Conservation (phyloP, 1,140 invertebrate species). For the Drosophila orena region DNA sequence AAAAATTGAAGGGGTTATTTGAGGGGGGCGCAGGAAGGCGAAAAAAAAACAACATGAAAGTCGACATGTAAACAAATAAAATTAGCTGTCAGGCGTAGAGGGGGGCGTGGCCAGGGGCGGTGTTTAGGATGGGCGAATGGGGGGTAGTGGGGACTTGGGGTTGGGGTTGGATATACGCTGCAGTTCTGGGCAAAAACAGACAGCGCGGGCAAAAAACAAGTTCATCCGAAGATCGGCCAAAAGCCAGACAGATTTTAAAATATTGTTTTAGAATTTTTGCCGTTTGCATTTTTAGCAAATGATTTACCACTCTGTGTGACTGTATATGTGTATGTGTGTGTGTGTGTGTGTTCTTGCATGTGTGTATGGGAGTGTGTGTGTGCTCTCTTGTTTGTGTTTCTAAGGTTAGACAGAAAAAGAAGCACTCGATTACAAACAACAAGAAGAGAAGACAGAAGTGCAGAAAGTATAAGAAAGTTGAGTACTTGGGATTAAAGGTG, state of each 20-base stretch:
- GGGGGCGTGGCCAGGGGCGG: conserved; percentile 7
- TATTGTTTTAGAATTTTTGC: conserved; percentile 82
- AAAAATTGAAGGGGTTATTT: conserved; percentile 41
- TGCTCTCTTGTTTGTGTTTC: conserved; percentile 8
- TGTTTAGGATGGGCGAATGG: not conserved
- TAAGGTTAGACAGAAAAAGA: conserved; percentile 74
- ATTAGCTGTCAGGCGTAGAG: conserved; percentile 70
- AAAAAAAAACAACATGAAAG: conserved; percentile 77
- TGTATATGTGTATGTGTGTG: conserved; percentile 11
- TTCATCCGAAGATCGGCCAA: conserved; percentile 76
- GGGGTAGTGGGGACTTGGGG: not conserved
- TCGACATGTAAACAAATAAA: conserved; percentile 83
- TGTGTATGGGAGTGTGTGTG: conserved; percentile 13
- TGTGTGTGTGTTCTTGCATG: conserved; percentile 3
- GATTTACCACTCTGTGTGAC: conserved; percentile 30
- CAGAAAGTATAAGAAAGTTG: conserved; percentile 16
- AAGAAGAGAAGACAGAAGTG: conserved; percentile 5
- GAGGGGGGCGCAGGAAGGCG: conserved; percentile 27
- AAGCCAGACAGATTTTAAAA: conserved; percentile 83
- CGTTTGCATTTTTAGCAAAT: conserved; percentile 76
- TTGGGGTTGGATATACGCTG: not conserved
- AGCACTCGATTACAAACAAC: conserved; percentile 38
- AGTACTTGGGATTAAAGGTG: conserved; percentile 1
- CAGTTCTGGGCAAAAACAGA: conserved; percentile 16
- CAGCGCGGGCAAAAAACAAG: conserved; percentile 71